Evolutionary conservation across 2,888 invertebrate genomes (phyloP), one percentile per base, ranked within the genome.

Genomic region (Scaptomyza flava): DNA sequence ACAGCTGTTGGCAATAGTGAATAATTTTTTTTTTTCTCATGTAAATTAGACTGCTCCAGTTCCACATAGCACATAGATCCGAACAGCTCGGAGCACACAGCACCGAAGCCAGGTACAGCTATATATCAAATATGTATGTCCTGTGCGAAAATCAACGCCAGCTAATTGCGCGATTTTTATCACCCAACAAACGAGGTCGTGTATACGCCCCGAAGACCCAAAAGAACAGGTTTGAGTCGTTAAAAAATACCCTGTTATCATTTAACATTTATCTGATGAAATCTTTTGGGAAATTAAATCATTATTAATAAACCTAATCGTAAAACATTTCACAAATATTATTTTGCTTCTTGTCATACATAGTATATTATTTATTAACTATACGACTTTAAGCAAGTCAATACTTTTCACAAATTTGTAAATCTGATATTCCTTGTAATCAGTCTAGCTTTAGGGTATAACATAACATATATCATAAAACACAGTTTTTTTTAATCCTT

Each of bases 161-260:
- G 82, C 82, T 88, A 82, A 82, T 82, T 82, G 79, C 80, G 69
- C 73, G 82, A 82, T 82, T 82, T 85, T 82, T 87, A 82, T 82
- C 82, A 68, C 71, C 68, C 51, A 27, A 62, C 17, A 41, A 82
- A 84, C 69, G 88, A 79, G 82, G 88, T 79, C 88, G 79, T 68
- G 31, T 30, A 38, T 41, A 46, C 36, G 52, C 41, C 53, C 52
- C 30, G 36, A 17, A 43, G 47, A 31, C 23, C 14, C 36, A 58
- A 31, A 48, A 3, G 17, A 46, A 42, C 9, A 11, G 11, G 9
- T 14, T 12, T 11, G 2, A 14, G 2, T 14, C n/a, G 2, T 6
- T 1, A 6, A 33, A 11, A 17, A 14, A 36, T 62, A 64, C 65
- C 64, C 47, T 64, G 9, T 30, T 20, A n/a, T 33, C 34, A 12